Evolutionary conservation across 2,888 invertebrate genomes (phyloP), one percentile per base, ranked within the genome.

Genomic region (Micoletzkya japonica): DNA sequence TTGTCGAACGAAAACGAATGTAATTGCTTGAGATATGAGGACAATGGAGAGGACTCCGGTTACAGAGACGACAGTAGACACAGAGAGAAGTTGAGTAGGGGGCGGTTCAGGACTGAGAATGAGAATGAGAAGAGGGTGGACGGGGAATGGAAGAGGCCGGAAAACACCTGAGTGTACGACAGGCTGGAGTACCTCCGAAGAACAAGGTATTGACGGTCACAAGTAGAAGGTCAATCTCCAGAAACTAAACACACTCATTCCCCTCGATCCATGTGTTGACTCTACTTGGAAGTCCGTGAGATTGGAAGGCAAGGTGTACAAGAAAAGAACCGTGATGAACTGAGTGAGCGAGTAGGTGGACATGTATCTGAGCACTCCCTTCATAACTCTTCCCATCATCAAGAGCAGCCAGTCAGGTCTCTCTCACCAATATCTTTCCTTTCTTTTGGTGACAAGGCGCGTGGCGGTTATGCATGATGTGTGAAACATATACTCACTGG

Each of bases 311-410:
- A 83, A 75, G 77, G 79, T 87, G 80, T 90, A 90, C 1, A 90
- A 83, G 49, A 89, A 85, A 74, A 89, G 86, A 44, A 90, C 89
- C 54, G 89, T 87, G 10, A 87, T 82, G 80, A 89, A 95, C 88
- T 95, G 94, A 67, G 93, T 93, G 50, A 95, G 70, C 24, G 82
- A 84, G 88, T 97, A 97, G 0, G 92, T 91, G 0, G 95, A 94
- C 96, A 98, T 97, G 89, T 94, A 97, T 84, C 96, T 96, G 89
- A 2, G 30, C 26, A 6, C n/a, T 26, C 7, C 7, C 6, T 4
- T 30, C 6, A 57, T 57, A 32, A n/a, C 17, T 24, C n/a, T 6
- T 52, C 6, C 6, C 52, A 52, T 39, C 10, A 39, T 7, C 39
- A 10, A 39, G 39, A 39, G 7, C 7, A 7, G 39, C 10, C 17